Evolutionary conservation across 2,113 vertebrate genomes (phyloP).

Genomic region (Phrynosoma blainvillii): DNA sequence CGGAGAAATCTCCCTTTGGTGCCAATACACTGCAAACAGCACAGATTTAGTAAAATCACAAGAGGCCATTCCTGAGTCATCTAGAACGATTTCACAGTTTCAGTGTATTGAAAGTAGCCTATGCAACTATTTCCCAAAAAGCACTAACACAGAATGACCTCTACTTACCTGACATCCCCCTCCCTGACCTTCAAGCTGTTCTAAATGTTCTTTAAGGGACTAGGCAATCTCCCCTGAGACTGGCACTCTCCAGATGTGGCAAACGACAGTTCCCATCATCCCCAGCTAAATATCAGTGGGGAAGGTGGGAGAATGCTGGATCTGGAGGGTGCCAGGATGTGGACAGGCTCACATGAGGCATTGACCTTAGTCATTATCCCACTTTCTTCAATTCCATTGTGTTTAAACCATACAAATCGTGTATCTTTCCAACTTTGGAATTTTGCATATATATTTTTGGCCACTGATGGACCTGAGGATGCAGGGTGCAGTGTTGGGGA

Average conservation of each 20-base stretch:
- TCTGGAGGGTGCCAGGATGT: background rate
- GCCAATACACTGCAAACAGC: background rate
- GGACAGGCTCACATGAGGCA: background rate
- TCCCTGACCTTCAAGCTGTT: too few species aligned
- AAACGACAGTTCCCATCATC: background rate
- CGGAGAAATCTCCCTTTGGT: background rate
- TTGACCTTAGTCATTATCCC: background rate
- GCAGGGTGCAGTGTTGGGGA: background rate
- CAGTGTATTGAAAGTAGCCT: background rate
- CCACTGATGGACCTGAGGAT: background rate
- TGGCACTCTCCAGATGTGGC: background rate
- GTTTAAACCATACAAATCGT: background rate
- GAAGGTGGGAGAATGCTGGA: background rate
- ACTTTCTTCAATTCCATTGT: background rate
- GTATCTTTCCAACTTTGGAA: too few species aligned
- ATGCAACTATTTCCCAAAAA: too few species aligned
- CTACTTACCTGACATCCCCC: too few species aligned
- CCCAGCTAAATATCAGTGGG: background rate
- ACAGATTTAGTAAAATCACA: background rate
- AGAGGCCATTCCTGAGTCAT: background rate
- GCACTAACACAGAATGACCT: too few species aligned
- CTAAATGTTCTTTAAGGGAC: too few species aligned
- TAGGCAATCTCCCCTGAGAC: background rate
- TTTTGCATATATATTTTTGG: background rate
- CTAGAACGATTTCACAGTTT: background rate